Conservation (phyloP, 2,888 invertebrate species). For the Argynnis bischoffii region DNA sequence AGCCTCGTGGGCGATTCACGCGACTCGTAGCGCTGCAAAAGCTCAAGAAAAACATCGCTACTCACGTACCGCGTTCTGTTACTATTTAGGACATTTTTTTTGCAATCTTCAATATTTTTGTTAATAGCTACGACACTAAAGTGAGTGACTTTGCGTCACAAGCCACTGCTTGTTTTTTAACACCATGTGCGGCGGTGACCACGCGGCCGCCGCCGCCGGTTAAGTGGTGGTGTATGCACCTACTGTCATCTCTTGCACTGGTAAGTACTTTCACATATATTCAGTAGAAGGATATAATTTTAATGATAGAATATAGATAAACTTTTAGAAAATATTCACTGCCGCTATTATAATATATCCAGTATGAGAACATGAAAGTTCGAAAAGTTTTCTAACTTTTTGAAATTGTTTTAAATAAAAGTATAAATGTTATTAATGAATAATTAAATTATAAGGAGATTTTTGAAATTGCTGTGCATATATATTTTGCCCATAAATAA, state of each 20-base stretch:
- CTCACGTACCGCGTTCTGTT: slow-evolving; percentile 41
- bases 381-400: too few species aligned
- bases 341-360: slow-evolving; percentile 11
- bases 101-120: slow-evolving; percentile 9
- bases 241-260: slow-evolving; percentile 57
- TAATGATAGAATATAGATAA: not conserved
- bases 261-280: slow-evolving; percentile 53
- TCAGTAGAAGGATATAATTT: slow-evolving; percentile 1
- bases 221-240: slow-evolving; percentile 53
- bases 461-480: too few species aligned
- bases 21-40: slow-evolving; percentile 37
- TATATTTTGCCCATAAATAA: too few species aligned
- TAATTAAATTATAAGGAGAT: too few species aligned
- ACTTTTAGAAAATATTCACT: not conserved
- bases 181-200: slow-evolving; percentile 62
- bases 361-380: too few species aligned
- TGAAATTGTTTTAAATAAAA: too few species aligned
- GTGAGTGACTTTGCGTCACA: slow-evolving; percentile 33
- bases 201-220: slow-evolving; percentile 63
- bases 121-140: slow-evolving; percentile 22
- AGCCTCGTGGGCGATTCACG: slow-evolving; percentile 45
- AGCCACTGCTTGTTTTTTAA: slow-evolving; percentile 42
- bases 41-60: slow-evolving; percentile 48
- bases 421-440: too few species aligned
- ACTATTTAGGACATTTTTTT: slow-evolving; percentile 29